Percentiles rank a stretch among this genome's conserved stretches.
These are phyloP conservation scores for Sphaerophoria rueppellii DNA, from an alignment of 2,888 invertebrate species.

Conservation along the genomic window DNA sequence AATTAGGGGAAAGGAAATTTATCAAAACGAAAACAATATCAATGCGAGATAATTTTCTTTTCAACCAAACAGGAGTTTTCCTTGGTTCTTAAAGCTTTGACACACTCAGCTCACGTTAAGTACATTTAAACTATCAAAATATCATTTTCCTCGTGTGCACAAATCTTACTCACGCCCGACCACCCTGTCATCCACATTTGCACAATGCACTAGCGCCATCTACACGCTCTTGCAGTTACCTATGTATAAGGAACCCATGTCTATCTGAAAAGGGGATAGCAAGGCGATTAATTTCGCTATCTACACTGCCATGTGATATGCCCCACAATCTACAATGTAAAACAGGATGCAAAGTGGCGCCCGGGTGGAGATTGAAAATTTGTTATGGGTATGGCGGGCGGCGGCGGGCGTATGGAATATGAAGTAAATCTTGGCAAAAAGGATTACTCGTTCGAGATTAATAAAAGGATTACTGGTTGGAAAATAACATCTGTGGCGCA, in stretches of 20 bases:
- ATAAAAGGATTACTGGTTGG: constrained; percentile 71
- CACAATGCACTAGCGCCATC: constrained; percentile 31
- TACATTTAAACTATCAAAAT: constrained; percentile 54
- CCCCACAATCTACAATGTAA: constrained; percentile 49
- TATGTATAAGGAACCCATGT: background rate
- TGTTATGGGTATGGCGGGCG: too few relatives aligned
- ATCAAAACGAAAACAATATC: constrained; percentile 72
- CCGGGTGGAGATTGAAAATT: background rate
- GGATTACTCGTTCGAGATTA: constrained; percentile 71
- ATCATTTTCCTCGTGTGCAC: constrained; percentile 38
- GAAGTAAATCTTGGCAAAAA: constrained; percentile 73
- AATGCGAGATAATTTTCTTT: constrained; percentile 67
- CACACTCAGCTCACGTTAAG: constrained; percentile 58
- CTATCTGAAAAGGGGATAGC: background rate
- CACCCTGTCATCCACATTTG: constrained; percentile 37
- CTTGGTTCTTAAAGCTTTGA: constrained; percentile 35
- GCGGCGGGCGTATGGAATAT: constrained; percentile 39
- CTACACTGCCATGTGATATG: constrained; percentile 24
- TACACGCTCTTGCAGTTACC: background rate
- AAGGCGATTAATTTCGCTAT: constrained; percentile 64
- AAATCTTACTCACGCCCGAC: background rate
- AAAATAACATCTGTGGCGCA: constrained; percentile 71
- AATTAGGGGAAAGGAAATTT: constrained; percentile 61
- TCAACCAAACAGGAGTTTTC: constrained; percentile 4
- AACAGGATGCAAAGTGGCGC: constrained; percentile 23